Base-by-base conservation (phyloP, 2,113 vertebrate species). In the Hypanus sabinus region DNA sequence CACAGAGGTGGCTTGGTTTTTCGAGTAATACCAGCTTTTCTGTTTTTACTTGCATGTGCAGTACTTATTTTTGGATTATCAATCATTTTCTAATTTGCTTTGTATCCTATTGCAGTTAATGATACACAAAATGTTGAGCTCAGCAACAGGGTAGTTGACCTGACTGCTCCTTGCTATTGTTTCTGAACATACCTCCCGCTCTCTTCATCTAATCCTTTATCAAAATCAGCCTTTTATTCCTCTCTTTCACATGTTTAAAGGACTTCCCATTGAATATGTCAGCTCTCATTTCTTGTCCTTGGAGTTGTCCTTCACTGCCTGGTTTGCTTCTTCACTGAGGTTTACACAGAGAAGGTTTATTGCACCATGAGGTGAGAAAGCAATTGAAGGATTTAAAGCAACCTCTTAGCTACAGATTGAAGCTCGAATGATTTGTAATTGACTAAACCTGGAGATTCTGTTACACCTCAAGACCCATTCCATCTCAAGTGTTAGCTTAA, bases 391-490 rank as follows among this genome's bases (percentile, higher is more conserved):
- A 79, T 79, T 79, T 79, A 33, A 36, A 36, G n/a, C 76, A 79
- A 79, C 76, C 33, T 79, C n/a, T 79, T 79, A 36, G 76, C 76
- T 79, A 36, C 76, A 79, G 76, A 79, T 79, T 79, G 76, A 79
- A 79, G 76, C 76, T 79, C 27, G 76, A 79, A 36, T 79, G n/a
- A 79, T 79, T 79, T 79, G 76, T 79, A 79, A 79, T 79, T 36
- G n/a, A 79, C 76, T 79, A 36, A 79, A 79, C n/a, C 76, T 79
- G 3, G 76, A 79, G 76, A 79, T 79, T 79, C 76, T 79, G 76
- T 79, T 79, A 79, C 76, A 79, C 76, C 76, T 79, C 76, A 79
- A 79, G 36, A 79, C 76, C 76, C 76, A 79, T 36, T 79, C 76
- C n/a, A 79, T 33, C 2, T 79, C 76, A 16, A 79, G n/a, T 79